A percentile compares a stretch with the other conserved stretches of the same genome.
Evolutionary conservation across 2,113 vertebrate species (phyloP).

Genomic region (Grallaria varia): DNA sequence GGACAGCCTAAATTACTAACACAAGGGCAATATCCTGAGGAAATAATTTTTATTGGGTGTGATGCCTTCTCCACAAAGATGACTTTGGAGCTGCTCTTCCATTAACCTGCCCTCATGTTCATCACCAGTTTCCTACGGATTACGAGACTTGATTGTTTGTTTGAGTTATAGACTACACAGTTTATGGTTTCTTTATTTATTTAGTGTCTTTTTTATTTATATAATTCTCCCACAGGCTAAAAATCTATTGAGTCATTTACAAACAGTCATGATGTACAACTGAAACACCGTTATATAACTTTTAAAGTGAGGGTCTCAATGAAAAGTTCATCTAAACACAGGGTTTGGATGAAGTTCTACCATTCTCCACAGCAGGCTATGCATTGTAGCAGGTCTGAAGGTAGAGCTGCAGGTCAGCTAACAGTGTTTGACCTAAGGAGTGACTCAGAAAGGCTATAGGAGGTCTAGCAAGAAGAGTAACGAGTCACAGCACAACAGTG

Average conservation of each 20-base stretch:
- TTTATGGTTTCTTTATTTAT: neutral
- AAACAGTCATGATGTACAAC: neutral
- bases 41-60: neutral
- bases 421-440: neutral
- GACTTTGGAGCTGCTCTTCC: neutral
- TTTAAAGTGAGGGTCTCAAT: neutral
- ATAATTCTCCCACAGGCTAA: neutral
- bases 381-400: neutral
- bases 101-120: neutral
- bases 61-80: neutral
- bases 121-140: neutral
- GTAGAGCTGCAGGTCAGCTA: neutral
- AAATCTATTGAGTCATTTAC: neutral
- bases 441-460: neutral
- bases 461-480: neutral
- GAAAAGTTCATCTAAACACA: neutral
- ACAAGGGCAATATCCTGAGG: neutral
- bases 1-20: neutral
- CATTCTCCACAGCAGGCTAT: neutral
- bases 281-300: neutral
- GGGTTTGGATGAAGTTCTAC: neutral
- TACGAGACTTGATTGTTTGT: neutral
- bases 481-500: fast-evolving
- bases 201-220: neutral
- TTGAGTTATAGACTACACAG: neutral